Conservation (phyloP, 2,888 invertebrate species). For the Caenorhabditis auriculariae region DNA sequence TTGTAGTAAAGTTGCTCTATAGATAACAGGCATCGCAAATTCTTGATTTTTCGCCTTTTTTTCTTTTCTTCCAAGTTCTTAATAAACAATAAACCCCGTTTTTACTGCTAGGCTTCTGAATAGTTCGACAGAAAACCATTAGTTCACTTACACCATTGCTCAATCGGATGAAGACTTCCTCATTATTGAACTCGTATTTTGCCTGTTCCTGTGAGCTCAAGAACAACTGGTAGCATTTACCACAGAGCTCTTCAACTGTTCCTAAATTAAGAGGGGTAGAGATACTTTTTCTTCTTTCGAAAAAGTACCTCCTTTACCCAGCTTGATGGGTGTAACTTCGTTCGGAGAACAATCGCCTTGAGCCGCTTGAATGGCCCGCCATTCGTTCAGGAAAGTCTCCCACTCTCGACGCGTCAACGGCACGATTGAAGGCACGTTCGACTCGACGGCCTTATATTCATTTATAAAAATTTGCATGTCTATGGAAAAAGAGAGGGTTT, state of each 20-base stretch:
- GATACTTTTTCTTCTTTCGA: background rate
- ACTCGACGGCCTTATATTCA: background rate
- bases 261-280: background rate
- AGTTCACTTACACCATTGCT: constrained; percentile 22
- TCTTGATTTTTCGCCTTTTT: no score
- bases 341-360: constrained; percentile 7
- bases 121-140: background rate
- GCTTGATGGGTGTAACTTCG: constrained; percentile 2
- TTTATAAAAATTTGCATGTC: background rate
- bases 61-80: no score
- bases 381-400: constrained; percentile 17
- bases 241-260: constrained; percentile 24
- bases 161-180: constrained; percentile 49
- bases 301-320: background rate
- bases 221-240: constrained; percentile 23
- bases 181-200: constrained; percentile 29
- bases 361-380: constrained; percentile 10
- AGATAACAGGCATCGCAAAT: no score
- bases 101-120: background rate
- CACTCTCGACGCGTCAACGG: constrained; percentile 33
- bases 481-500: background rate
- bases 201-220: constrained; percentile 14
- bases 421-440: constrained; percentile 7
- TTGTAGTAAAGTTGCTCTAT: no score
- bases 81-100: no score